A percentile compares a stretch with the other conserved stretches of the same genome.
Evolutionary conservation across 2,113 vertebrate species (phyloP).

Genomic region (Rhabdornis inornatus): DNA sequence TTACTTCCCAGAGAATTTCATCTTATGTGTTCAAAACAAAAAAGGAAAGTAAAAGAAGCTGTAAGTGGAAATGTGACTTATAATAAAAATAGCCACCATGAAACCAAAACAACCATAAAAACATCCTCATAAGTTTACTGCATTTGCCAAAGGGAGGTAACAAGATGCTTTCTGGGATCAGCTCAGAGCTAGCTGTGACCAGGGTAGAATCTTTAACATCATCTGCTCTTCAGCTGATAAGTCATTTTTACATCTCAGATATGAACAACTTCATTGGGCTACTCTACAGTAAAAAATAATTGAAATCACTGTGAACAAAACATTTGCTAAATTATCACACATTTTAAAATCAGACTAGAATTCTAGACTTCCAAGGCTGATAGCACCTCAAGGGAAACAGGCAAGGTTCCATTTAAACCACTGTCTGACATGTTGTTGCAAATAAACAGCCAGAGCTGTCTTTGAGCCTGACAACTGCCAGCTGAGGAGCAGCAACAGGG

Average conservation of each 20-base stretch:
- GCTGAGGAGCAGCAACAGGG: neutral
- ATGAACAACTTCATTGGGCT: neutral
- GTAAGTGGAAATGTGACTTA: neutral
- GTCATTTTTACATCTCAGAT: neutral
- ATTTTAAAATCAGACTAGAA: neutral
- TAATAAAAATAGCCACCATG: neutral
- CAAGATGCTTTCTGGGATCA: neutral
- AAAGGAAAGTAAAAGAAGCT: neutral
- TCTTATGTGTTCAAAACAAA: neutral
- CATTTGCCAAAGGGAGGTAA: neutral
- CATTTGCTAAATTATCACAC: neutral
- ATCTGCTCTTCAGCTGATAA: neutral
- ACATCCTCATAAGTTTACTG: neutral
- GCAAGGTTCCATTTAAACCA: neutral
- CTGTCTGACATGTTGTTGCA: neutral
- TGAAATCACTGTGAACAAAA: neutral
- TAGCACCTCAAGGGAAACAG: neutral
- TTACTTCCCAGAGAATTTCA: neutral
- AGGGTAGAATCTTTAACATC: neutral
- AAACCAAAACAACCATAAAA: neutral
- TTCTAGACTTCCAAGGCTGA: neutral
- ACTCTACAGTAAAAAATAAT: neutral
- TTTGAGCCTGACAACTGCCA: neutral
- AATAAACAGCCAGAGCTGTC: neutral
- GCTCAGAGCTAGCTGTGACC: neutral